Evolutionary conservation across 2,888 invertebrate species (phyloP), one percentile per base, ranked within the genome.

Genomic region (Endomychus coccineus): DNA sequence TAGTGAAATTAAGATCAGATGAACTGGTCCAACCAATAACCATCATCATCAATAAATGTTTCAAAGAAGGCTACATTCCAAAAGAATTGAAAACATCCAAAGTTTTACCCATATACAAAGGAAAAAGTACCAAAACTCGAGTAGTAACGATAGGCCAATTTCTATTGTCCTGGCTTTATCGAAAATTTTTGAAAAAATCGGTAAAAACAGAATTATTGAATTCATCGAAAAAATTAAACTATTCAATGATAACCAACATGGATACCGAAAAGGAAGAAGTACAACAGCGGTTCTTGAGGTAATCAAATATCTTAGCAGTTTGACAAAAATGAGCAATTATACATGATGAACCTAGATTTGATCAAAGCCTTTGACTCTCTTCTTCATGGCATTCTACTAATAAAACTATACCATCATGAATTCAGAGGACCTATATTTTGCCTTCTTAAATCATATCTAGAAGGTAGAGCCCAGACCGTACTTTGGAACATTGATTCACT

Each of bases 391-490:
- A 17, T 30, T 29, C 16, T 46, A 12, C 14, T 43, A 15, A 13
- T 23, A 7, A 43, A 41, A 39, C 25, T 46, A 16, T 16, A 34
- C n/a, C 13, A 31, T 17, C 27, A 30, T 25, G 43, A 43, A 16
- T 35, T 43, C 13, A 29, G 27, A 17, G 37, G 21, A 19, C 27
- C 12, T 19, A 33, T 34, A 15, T 6, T 34, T 4, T 14, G 16
- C 7, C 36, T 43, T 29, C 10, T 43, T 2, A 17, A 34, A 10
- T 32, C 35, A 4, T 49, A 44, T 24, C 25, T 49, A 11, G 6
- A 15, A 23, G 27, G 24, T 4, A 34, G 47, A 35, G 28, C n/a
- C 4, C 45, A 45, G 22, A 24, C 15, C 12, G 39, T 44, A 2
- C 15, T 39, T 11, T 42, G 34, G 9, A 33, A 17, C 14, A 27